phyloP scores from a whole-genome alignment of 2,888 invertebrate species.

The Meandrusa payeni region DNA sequence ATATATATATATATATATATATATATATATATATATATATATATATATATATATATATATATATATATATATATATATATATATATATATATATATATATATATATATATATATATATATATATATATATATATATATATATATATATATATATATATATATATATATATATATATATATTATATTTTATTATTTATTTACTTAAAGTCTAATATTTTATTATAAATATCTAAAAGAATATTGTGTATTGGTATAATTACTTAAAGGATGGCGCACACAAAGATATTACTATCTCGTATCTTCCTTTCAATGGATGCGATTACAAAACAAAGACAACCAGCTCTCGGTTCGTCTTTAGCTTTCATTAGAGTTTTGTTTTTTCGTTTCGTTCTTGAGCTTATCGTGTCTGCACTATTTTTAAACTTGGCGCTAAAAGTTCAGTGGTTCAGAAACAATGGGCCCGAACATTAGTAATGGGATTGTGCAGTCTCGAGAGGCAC shows the following conservation, averaged over 20 bases:
- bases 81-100: too few species aligned
- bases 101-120: too few species aligned
- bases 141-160: too few species aligned
- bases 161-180: too few species aligned
- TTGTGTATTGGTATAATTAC: slow-evolving; percentile 1
- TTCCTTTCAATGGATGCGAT: slow-evolving; percentile 1
- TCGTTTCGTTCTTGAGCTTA: slow-evolving; percentile 38
- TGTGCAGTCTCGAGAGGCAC: slow-evolving; percentile 42
- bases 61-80: too few species aligned
- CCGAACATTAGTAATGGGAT: slow-evolving; percentile 48
- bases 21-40: too few species aligned
- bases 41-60: too few species aligned
- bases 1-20: too few species aligned
- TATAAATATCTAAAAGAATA: neutral
- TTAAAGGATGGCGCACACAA: neutral
- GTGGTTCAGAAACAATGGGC: slow-evolving; percentile 47
- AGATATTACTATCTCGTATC: slow-evolving; percentile 1
- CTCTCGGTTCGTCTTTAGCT: slow-evolving; percentile 27
- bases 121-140: too few species aligned
- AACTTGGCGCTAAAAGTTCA: slow-evolving; percentile 31
- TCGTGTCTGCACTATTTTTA: slow-evolving; percentile 28
- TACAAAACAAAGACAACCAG: slow-evolving; percentile 5
- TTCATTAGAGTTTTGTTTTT: slow-evolving; percentile 32
- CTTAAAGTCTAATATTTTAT: too few species aligned
- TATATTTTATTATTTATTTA: too few species aligned